A percentile compares a stretch with the other conserved stretches of the same genome.
These are phyloP conservation scores for Colius striatus DNA, from an alignment of 2,113 vertebrate genomes.

Conservation along the genomic window DNA sequence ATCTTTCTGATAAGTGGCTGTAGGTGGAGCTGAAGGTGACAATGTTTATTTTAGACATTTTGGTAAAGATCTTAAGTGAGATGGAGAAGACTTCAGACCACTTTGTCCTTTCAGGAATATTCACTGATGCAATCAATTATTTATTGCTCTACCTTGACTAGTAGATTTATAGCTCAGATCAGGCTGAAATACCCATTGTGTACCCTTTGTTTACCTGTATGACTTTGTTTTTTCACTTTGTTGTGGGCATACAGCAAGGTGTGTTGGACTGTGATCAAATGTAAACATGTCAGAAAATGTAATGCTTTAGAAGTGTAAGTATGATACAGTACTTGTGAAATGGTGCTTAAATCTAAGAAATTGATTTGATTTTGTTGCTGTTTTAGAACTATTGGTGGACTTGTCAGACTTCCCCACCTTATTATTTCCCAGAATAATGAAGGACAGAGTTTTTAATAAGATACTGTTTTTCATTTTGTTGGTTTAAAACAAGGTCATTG, in stretches of 20 bases:
- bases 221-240: background rate
- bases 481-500: background rate
- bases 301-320: background rate
- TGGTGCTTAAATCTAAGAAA: background rate
- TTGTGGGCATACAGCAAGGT: background rate
- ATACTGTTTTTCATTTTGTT: background rate
- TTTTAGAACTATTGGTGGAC: background rate
- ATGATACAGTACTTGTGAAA: background rate
- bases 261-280: background rate
- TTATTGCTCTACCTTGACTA: background rate
- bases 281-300: background rate
- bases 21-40: background rate
- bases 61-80: background rate
- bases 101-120: background rate
- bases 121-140: background rate
- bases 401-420: background rate
- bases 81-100: background rate
- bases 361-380: background rate
- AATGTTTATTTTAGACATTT: background rate
- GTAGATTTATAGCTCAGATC: background rate
- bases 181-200: background rate
- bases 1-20: background rate
- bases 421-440: background rate
- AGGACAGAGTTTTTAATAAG: background rate
- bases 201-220: background rate